Conservation (phyloP, 2,113 vertebrate genomes). For the Podarcis raffonei region DNA sequence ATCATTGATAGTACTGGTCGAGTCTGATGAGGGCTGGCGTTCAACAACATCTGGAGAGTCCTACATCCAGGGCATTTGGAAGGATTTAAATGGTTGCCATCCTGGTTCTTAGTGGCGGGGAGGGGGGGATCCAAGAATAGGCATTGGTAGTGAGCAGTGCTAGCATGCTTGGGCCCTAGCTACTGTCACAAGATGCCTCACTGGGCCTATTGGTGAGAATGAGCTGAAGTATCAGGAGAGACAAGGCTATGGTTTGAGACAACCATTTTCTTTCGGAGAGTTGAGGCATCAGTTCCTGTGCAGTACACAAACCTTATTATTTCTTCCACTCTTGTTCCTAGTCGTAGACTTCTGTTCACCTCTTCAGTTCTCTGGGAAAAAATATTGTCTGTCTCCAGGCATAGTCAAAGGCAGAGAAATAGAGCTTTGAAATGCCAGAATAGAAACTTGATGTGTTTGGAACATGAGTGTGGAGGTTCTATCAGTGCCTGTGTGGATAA, state of each 20-base stretch:
- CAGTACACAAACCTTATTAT: not conserved
- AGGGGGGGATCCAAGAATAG: no score
- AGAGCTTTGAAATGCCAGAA: not conserved
- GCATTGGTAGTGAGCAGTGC: not conserved
- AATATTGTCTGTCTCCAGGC: not conserved
- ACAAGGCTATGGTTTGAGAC: not conserved
- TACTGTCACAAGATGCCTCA: not conserved
- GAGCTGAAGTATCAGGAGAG: no score
- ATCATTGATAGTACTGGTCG: not conserved
- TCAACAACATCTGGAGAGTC: no score
- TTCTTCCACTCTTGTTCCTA: not conserved
- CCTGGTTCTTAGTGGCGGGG: not conserved
- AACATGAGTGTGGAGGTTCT: not conserved
- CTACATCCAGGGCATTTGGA: not conserved
- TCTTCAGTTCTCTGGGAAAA: not conserved
- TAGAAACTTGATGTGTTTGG: not conserved
- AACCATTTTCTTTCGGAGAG: not conserved
- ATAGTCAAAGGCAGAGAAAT: not conserved
- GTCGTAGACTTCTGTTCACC: not conserved
- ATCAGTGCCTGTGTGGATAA: conserved; percentile 1
- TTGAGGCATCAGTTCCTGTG: not conserved
- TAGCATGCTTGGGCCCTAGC: not conserved
- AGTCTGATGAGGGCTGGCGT: not conserved
- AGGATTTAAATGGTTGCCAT: not conserved
- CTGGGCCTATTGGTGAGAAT: not conserved